These are phyloP conservation scores for Apis mellifera DNA, from an alignment of 1,140 invertebrate species.

Conservation along the genomic window Amel_HAv3.1 CM009943.2:9702501-9703000, in stretches of 20 bases:
- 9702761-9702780: neutral
- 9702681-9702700: constrained; percentile 61
- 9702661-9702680: constrained; percentile 44
- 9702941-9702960: too few relatives aligned
- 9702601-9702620: neutral
- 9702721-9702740: constrained; percentile 7
- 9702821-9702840: too few relatives aligned
- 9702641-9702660: constrained; percentile 50
- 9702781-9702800: too few relatives aligned
- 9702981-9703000: too few relatives aligned
- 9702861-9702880: too few relatives aligned
- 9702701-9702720: constrained; percentile 52
- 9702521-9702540: neutral
- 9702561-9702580: constrained; percentile 6
- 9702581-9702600: neutral
- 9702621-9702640: constrained; percentile 32
- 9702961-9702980: too few relatives aligned
- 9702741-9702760: constrained; percentile 24
- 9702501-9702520: neutral
- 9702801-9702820: too few relatives aligned
- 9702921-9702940: too few relatives aligned
- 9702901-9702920: too few relatives aligned
- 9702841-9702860: too few relatives aligned
- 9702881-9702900: too few relatives aligned
- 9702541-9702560: neutral